Percentiles rank a stretch among this genome's conserved stretches.
These are phyloP conservation scores for Pollenia griseotomentosa DNA, from an alignment of 2,888 invertebrate species.

Conservation along the genomic window DNA sequence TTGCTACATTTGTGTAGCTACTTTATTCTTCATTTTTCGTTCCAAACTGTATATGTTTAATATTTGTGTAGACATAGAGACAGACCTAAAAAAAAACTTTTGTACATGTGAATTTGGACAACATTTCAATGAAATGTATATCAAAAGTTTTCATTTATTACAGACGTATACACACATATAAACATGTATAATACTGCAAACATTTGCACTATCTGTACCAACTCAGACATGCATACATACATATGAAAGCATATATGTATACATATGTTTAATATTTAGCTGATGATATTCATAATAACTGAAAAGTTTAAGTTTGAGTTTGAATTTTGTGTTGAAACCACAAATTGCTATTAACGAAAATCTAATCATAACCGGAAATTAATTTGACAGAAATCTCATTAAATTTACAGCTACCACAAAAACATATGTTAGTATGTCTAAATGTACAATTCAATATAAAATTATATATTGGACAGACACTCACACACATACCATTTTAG, in stretches of 20 bases:
- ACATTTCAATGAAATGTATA: slow-evolving; percentile 56
- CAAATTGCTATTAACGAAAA: slow-evolving; percentile 84
- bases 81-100: slow-evolving; percentile 5
- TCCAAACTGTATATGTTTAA: no score
- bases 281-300: slow-evolving; percentile 70
- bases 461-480: neutral
- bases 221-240: neutral
- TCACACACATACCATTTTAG: slow-evolving; percentile 5
- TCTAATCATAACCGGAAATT: slow-evolving; percentile 85
- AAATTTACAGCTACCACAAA: slow-evolving; percentile 81
- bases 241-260: neutral
- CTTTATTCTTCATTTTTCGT: no score
- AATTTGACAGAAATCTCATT: slow-evolving; percentile 85
- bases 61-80: neutral
- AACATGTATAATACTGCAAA: neutral
- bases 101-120: slow-evolving; percentile 48
- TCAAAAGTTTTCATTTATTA: slow-evolving; percentile 58
- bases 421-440: slow-evolving; percentile 53
- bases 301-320: slow-evolving; percentile 63
- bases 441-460: neutral
- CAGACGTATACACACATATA: neutral
- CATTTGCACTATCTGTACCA: neutral
- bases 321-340: slow-evolving; percentile 79
- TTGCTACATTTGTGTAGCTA: no score
- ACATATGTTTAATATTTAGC: slow-evolving; percentile 73